Conservation (phyloP, 2,888 invertebrate genomes). For the Drosophila affinis region DNA sequence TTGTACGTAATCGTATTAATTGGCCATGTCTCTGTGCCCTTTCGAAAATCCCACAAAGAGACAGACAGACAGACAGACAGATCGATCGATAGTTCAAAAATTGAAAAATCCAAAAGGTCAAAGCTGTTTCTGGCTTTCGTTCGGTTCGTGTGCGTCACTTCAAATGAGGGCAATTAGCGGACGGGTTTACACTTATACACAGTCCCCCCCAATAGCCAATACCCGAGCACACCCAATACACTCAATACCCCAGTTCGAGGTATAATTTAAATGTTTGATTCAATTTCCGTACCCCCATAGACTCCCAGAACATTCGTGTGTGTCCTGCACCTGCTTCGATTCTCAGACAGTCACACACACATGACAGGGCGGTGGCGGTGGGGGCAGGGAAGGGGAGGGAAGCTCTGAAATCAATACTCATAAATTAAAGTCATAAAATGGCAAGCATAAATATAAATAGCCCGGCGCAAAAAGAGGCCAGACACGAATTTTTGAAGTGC, state of each 20-base stretch:
- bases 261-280: constrained; percentile 51
- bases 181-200: not conserved
- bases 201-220: not conserved
- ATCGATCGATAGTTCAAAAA: constrained; percentile 66
- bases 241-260: not conserved
- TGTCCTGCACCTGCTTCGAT: constrained; percentile 56
- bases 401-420: constrained; percentile 60
- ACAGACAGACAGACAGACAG: not conserved
- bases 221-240: not conserved
- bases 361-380: not conserved
- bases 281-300: constrained; percentile 23
- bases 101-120: constrained; percentile 52
- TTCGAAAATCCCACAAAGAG: not conserved
- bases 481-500: constrained; percentile 48
- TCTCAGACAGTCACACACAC: constrained; percentile 44
- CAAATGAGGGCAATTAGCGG: constrained; percentile 11
- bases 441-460: constrained; percentile 50
- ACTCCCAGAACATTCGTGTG: constrained; percentile 25
- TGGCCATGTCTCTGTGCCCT: constrained; percentile 45
- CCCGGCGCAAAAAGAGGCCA: constrained; percentile 20
- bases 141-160: constrained; percentile 33
- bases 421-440: constrained; percentile 59
- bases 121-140: constrained; percentile 18
- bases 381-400: not conserved
- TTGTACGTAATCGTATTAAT: constrained; percentile 67